Base-by-base conservation (phyloP, 2,797 vertebrate species). In the Pachyuromys duprasi region DNA sequence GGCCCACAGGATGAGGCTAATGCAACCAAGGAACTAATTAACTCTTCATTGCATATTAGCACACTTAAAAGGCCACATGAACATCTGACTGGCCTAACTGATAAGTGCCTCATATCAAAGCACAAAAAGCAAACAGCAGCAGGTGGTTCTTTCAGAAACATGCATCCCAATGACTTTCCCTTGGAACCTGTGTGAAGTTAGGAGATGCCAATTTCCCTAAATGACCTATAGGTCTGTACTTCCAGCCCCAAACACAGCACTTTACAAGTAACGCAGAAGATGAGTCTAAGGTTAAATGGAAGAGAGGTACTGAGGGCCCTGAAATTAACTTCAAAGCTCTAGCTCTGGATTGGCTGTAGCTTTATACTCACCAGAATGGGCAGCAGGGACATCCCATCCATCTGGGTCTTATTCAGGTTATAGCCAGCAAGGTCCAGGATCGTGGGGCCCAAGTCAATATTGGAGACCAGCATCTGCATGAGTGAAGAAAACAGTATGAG, bases 391-490 rank as follows among this genome's bases (percentile, higher is more conserved):
- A 99, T 99, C 75, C 99, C 99, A 84, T 99, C 99, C 99, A 99
- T 99, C 97, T 99, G 98, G 0, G 99, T 99, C 97, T 99, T 99
- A 98, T 99, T 99, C 95, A 99, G 91, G 91, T 99, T 96, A 92
- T 99, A 99, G 28, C 99, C 99, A 0, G 99, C 99, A 0, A 99
- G 99, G 98, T 99, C 99, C 98, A 99, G 98, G 96, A 99, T 99
- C 92, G 99, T 99, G 45, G 99, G 99, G 3, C 99, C 99, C 97
- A 99, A 98, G 98, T 99, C 99, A 72, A 99, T 99, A 94, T 99
- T 99, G 63, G 99, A 99, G 97, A 99, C 99, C 31, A 99, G 99
- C 98, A 99, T 98, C 99, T 99, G 45, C 4, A 14, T 2, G 98
- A 31, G 96, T 72, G 22, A 91, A 78, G 62, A 5, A 83, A 39